phyloP scores from a whole-genome alignment of 2,888 invertebrate species.

The Nipponacmea schrenckii region DNA sequence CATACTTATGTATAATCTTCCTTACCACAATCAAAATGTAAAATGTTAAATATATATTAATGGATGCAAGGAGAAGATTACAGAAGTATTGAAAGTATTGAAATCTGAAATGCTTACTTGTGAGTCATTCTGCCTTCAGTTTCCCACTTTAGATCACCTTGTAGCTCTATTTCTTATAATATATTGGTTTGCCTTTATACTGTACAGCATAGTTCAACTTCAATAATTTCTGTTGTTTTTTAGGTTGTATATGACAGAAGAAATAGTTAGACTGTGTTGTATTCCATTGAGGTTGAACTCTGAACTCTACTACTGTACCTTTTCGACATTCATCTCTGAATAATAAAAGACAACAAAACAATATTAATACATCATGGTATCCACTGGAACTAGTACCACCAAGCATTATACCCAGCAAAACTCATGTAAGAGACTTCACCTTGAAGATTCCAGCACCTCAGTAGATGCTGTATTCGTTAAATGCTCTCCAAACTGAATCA shows the following conservation, averaged over 20 bases:
- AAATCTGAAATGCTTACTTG: slow-evolving; percentile 29
- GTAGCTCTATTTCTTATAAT: slow-evolving; percentile 29
- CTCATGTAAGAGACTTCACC: too few relatives aligned
- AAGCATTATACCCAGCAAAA: too few relatives aligned
- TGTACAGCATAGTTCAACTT: slow-evolving; percentile 46
- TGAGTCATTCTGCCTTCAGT: slow-evolving; percentile 40
- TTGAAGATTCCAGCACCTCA: too few relatives aligned
- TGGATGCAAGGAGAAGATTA: too few relatives aligned
- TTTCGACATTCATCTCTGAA: slow-evolving; percentile 41
- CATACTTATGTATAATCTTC: too few relatives aligned
- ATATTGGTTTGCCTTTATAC: slow-evolving; percentile 31
- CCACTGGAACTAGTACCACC: too few relatives aligned
- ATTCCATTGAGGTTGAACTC: slow-evolving; percentile 53
- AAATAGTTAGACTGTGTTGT: slow-evolving; percentile 39
- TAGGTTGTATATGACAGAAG: slow-evolving; percentile 53
- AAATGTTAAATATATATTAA: too few relatives aligned
- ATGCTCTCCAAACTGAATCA: too few relatives aligned
- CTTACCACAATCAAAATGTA: too few relatives aligned
- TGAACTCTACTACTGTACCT: slow-evolving; percentile 61
- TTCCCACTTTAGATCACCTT: slow-evolving; percentile 48
- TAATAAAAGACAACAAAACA: neutral
- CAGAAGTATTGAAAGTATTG: too few relatives aligned
- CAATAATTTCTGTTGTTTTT: slow-evolving; percentile 42
- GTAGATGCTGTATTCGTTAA: too few relatives aligned
- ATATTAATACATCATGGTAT: neutral